Evolutionary conservation across 1,140 invertebrate genomes (phyloP).

Genomic region (Frieseomelitta varia): DNA sequence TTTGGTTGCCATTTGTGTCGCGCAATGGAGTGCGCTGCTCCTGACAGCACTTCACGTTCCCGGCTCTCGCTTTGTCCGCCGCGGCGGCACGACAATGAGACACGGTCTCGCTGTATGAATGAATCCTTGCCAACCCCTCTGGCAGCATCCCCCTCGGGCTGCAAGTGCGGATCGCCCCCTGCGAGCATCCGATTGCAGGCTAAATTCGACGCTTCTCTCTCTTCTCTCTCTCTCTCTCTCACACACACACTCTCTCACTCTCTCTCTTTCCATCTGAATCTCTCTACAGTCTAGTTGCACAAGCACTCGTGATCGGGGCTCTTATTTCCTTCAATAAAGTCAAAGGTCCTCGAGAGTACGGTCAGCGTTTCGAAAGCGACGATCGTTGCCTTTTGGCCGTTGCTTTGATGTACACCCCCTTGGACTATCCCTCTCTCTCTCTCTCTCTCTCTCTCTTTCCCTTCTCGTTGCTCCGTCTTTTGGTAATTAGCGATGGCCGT

Average conservation of each 20-base stretch:
- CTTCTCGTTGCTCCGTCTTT: neutral
- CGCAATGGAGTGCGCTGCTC: slow-evolving; percentile 65
- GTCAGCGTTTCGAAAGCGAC: slow-evolving; percentile 27
- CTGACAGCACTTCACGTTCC: slow-evolving; percentile 64
- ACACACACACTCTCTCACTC: neutral
- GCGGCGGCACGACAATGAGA: slow-evolving; percentile 60
- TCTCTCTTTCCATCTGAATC: neutral
- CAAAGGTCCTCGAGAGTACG: slow-evolving; percentile 55
- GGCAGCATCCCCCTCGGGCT: slow-evolving; percentile 54
- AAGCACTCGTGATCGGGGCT: slow-evolving; percentile 26
- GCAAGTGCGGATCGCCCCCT: slow-evolving; percentile 52
- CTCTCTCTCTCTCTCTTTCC: too few relatives aligned
- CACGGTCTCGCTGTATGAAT: slow-evolving; percentile 60
- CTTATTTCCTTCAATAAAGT: slow-evolving; percentile 59
- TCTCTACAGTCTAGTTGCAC: too few relatives aligned
- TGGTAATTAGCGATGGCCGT: neutral
- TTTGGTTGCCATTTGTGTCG: slow-evolving; percentile 68
- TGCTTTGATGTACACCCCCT: neutral
- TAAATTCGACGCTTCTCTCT: neutral
- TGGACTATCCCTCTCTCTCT: neutral
- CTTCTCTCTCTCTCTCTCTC: too few relatives aligned
- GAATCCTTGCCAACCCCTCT: slow-evolving; percentile 58
- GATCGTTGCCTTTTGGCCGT: slow-evolving; percentile 15
- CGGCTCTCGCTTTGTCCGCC: slow-evolving; percentile 57
- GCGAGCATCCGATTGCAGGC: slow-evolving; percentile 13